phyloP scores from a whole-genome alignment of 2,888 invertebrate genomes.

The Pseudanteris insignis region DNA sequence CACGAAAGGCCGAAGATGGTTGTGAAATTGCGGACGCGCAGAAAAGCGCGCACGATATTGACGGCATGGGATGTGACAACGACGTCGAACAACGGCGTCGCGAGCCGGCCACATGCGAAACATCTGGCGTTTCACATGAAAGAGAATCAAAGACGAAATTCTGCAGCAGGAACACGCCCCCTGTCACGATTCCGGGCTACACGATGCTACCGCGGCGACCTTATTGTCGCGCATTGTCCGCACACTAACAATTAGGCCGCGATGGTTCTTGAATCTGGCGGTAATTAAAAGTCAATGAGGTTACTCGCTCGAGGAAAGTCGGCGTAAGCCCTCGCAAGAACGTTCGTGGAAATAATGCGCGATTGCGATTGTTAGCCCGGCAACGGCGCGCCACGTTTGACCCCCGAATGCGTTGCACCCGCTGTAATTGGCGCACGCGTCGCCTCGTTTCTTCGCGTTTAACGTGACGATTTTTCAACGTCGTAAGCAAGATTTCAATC shows the following conservation, averaged over 20 bases:
- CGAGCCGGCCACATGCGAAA: conserved; percentile 64
- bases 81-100: conserved; percentile 47
- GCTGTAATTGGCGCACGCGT: too few relatives aligned
- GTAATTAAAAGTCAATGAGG: too few relatives aligned
- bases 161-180: conserved; percentile 64
- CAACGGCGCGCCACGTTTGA: too few relatives aligned
- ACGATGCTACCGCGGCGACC: conserved; percentile 54
- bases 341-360: too few relatives aligned
- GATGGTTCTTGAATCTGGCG: too few relatives aligned
- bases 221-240: conserved; percentile 59
- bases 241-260: conserved; percentile 60
- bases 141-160: conserved; percentile 64
- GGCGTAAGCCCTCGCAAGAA: too few relatives aligned
- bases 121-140: conserved; percentile 66
- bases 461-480: too few relatives aligned
- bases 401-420: too few relatives aligned
- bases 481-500: too few relatives aligned
- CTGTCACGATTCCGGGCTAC: conserved; percentile 61
- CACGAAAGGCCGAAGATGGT: conserved; percentile 8
- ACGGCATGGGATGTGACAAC: conserved; percentile 42
- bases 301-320: too few relatives aligned
- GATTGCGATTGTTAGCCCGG: too few relatives aligned
- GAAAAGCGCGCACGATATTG: conserved; percentile 20
- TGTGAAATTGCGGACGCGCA: conserved; percentile 3
- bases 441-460: too few relatives aligned